Evolutionary conservation across 2,888 invertebrate species (phyloP).

Genomic region (Iphiclides podalirius): DNA sequence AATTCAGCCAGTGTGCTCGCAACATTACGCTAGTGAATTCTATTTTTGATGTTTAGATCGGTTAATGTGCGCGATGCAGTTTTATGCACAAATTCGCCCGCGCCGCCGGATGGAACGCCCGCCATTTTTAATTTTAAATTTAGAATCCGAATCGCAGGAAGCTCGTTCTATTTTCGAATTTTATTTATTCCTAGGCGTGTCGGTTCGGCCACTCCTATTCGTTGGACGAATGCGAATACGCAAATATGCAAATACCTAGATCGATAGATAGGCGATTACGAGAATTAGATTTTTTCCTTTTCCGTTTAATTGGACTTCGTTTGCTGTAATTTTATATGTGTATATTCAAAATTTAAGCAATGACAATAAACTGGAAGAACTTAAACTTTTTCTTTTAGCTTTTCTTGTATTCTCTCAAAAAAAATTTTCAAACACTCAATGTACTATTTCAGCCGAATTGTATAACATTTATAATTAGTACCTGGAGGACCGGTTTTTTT

Average conservation of each 20-base stretch:
- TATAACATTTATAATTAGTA: no score
- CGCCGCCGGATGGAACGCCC: conserved; percentile 46
- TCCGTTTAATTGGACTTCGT: conserved; percentile 10
- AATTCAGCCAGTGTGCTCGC: conserved; percentile 36
- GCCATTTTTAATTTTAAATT: conserved; percentile 71
- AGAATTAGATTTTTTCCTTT: conserved; percentile 16
- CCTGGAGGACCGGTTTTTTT: no score
- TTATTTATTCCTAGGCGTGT: conserved; percentile 70
- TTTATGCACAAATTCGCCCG: conserved; percentile 74
- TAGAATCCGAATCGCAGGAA: conserved; percentile 68
- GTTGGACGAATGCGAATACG: conserved; percentile 27
- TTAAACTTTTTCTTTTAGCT: no score
- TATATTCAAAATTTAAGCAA: no score
- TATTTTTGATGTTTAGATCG: conserved; percentile 79
- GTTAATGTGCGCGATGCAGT: conserved; percentile 72
- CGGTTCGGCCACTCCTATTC: conserved; percentile 49
- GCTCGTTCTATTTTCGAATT: conserved; percentile 65
- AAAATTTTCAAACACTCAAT: no score
- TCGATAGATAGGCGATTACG: conserved; percentile 18
- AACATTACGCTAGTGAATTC: conserved; percentile 55
- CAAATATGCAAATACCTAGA: conserved; percentile 21
- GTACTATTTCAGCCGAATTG: no score
- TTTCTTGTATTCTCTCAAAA: no score
- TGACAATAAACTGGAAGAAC: no score
- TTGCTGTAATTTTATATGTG: no score